Percentiles rank a stretch among this genome's conserved stretches.
These are phyloP conservation scores for Hemiscyllium ocellatum DNA, from an alignment of 2,113 vertebrate genomes.

Conservation along the genomic window DNA sequence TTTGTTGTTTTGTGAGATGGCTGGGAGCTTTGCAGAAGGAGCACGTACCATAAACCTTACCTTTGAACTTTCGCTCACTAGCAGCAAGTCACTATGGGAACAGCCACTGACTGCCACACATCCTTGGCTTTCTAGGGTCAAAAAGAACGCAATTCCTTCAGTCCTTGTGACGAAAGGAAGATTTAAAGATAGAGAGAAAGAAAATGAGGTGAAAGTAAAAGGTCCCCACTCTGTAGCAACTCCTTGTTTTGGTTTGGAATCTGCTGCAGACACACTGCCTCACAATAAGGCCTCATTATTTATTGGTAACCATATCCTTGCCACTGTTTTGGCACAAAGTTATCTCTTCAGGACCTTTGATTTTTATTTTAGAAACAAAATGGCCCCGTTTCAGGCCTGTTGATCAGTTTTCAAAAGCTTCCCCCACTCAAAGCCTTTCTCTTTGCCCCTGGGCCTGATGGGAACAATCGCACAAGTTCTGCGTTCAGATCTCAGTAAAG, in stretches of 20 bases:
- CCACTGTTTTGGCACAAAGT: not conserved
- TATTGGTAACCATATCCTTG: not conserved
- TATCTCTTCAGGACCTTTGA: not conserved
- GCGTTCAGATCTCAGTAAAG: not conserved
- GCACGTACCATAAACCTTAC: too few relatives aligned
- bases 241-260: not conserved
- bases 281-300: not conserved
- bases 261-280: not conserved
- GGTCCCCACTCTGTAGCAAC: not conserved
- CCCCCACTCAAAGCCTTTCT: not conserved
- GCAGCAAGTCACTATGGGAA: not conserved
- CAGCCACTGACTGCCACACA: not conserved
- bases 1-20: not conserved
- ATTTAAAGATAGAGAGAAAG: not conserved
- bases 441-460: not conserved
- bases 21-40: not conserved
- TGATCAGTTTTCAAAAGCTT: not conserved
- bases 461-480: not conserved
- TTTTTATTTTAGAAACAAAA: not conserved
- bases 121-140: not conserved
- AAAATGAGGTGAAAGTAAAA: not conserved
- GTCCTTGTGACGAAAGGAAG: not conserved
- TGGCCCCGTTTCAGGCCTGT: not conserved
- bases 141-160: not conserved
- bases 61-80: not conserved